Percentiles rank a stretch among this genome's conserved stretches.
Conservation (phyloP, 2,113 vertebrate genomes). For the Xiphophorus couchianus region DNA sequence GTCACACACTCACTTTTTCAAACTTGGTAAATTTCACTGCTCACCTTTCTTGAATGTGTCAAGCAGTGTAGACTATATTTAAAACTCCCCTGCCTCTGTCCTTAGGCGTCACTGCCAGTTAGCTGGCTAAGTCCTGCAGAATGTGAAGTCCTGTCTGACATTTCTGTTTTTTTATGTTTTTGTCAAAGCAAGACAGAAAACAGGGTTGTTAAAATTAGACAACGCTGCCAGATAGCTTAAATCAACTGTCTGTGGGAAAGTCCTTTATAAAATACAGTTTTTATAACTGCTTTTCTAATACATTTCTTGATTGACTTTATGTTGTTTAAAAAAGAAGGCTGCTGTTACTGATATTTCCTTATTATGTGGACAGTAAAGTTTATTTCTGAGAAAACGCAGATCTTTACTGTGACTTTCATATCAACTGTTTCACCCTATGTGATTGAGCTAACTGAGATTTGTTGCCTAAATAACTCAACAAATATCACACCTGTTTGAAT, state of each 20-base stretch:
- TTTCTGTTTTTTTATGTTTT: conserved; percentile 14
- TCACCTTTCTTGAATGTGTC: conserved; percentile 3
- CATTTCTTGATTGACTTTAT: too few species aligned
- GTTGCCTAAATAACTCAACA: too few species aligned
- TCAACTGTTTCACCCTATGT: not conserved
- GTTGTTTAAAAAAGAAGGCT: too few species aligned
- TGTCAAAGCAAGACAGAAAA: not conserved
- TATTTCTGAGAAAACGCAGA: too few species aligned
- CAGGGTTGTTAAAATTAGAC: not conserved
- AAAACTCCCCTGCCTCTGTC: conserved; percentile 6
- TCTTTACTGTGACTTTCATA: not conserved
- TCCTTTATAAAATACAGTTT: not conserved
- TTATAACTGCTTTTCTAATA: too few species aligned
- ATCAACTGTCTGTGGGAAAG: not conserved
- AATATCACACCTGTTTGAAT: too few species aligned
- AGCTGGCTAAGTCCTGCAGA: conserved; percentile 30
- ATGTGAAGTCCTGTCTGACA: conserved; percentile 34
- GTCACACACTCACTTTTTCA: not conserved
- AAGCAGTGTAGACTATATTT: conserved; percentile 16
- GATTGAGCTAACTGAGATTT: too few species aligned
- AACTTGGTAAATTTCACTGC: not conserved
- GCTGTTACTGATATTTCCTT: too few species aligned
- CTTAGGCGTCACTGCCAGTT: conserved; percentile 44
- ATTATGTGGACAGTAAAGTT: too few species aligned
- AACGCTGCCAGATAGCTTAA: not conserved